Evolutionary conservation across 2,888 invertebrate species (phyloP).

Genomic region (Dromius quadrimaculatus): DNA sequence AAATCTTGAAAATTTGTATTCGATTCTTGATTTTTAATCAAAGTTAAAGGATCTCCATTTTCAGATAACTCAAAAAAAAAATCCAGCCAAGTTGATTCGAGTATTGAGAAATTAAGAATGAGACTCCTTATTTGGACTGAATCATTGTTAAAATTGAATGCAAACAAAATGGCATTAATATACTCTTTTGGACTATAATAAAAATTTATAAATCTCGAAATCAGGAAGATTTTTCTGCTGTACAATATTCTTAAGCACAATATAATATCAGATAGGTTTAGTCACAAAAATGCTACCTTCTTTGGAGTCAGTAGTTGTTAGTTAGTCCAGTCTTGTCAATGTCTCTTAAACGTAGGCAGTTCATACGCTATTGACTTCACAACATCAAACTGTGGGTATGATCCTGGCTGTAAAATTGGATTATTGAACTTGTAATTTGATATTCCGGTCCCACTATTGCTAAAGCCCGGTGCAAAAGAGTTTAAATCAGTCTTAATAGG

Average conservation of each 20-base stretch:
- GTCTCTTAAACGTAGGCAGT: slow-evolving; percentile 54
- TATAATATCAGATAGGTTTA: no score
- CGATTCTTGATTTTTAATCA: no score
- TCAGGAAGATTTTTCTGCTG: not conserved
- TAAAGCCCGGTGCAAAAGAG: slow-evolving; percentile 35
- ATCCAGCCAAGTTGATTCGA: no score
- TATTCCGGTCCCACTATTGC: slow-evolving; percentile 8
- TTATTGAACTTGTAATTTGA: slow-evolving; percentile 38
- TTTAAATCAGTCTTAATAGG: slow-evolving; percentile 21
- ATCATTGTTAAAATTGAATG: no score
- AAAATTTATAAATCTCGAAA: no score
- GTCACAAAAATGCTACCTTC: slow-evolving; percentile 38
- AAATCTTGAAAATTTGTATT: no score
- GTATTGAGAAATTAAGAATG: no score
- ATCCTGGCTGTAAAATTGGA: slow-evolving; percentile 36
- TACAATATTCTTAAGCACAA: not conserved
- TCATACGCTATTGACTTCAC: slow-evolving; percentile 61
- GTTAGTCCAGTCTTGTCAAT: slow-evolving; percentile 40
- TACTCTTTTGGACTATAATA: no score
- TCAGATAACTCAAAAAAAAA: no score
- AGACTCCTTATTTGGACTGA: no score
- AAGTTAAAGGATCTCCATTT: no score
- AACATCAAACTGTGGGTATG: slow-evolving; percentile 55
- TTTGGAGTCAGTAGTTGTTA: slow-evolving; percentile 41
- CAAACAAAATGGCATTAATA: no score